These are phyloP conservation scores for Geococcyx californianus DNA, from an alignment of 2,113 vertebrate species.

Conservation along the genomic window DNA sequence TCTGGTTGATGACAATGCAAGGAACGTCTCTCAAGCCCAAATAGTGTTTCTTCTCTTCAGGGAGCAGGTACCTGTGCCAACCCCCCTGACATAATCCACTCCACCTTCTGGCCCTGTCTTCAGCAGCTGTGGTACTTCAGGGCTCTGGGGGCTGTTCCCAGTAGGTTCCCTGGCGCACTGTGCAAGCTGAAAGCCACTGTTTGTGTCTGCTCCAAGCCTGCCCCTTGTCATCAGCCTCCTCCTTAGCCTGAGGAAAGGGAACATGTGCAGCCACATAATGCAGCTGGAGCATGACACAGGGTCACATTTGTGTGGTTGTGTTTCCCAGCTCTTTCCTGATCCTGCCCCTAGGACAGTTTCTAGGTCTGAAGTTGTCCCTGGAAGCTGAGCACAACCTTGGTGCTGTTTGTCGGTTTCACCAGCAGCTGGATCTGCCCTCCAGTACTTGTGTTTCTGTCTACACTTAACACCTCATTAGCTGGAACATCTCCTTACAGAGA, in stretches of 20 bases:
- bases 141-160: neutral
- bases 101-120: neutral
- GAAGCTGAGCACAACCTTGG: neutral
- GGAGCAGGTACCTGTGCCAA: neutral
- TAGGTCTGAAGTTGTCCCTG: neutral
- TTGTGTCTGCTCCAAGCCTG: neutral
- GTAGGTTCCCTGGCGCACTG: neutral
- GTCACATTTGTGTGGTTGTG: neutral
- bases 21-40: neutral
- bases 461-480: slow-evolving; percentile 55
- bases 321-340: neutral
- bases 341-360: neutral
- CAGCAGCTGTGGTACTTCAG: neutral
- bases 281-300: neutral
- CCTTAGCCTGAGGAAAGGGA: neutral
- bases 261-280: neutral
- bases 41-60: neutral
- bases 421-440: slow-evolving; percentile 35
- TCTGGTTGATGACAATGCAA: neutral
- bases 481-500: slow-evolving; percentile 11
- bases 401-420: neutral
- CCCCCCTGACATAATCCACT: neutral
- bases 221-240: neutral
- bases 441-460: slow-evolving; percentile 4
- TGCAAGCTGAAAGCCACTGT: neutral